Conservation (phyloP, 2,113 vertebrate genomes). For the Athene cunicularia region DNA sequence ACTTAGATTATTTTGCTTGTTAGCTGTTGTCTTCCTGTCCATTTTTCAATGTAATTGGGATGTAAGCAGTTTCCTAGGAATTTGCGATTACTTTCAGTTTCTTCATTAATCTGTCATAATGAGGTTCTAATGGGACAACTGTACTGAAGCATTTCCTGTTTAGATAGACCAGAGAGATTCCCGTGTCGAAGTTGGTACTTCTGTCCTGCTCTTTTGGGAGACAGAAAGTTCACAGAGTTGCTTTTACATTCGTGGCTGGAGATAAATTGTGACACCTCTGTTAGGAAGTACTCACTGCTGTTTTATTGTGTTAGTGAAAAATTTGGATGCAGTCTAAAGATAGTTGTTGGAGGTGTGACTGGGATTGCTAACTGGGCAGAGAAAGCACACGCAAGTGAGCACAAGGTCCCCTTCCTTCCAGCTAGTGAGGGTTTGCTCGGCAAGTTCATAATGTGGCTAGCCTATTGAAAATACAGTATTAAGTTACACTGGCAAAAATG, state of each 20-base stretch:
- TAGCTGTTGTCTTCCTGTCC: not conserved
- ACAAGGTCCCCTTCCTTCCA: not conserved
- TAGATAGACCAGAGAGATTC: not conserved
- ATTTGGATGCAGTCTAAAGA: not conserved
- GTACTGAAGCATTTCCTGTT: not conserved
- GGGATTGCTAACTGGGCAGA: not conserved
- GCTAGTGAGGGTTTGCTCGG: not conserved
- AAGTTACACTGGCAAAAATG: conserved; percentile 25
- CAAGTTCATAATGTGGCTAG: rapidly evolving
- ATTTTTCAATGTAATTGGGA: not conserved
- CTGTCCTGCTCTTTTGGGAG: not conserved
- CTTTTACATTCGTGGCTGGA: not conserved
- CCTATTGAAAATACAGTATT: not conserved
- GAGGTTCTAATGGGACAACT: conserved; percentile 1
- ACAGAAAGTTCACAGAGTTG: not conserved
- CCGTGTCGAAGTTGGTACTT: not conserved
- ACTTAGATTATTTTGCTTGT: not conserved
- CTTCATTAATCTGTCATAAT: conserved; percentile 1
- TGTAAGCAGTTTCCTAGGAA: not conserved
- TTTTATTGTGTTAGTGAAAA: not conserved
- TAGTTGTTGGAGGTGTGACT: not conserved
- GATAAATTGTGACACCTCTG: not conserved
- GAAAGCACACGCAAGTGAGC: rapidly evolving
- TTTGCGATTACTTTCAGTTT: conserved; percentile 14
- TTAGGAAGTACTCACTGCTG: not conserved